These are phyloP conservation scores for Byasa hedistus DNA, from an alignment of 2,888 invertebrate genomes.

Conservation along the genomic window DNA sequence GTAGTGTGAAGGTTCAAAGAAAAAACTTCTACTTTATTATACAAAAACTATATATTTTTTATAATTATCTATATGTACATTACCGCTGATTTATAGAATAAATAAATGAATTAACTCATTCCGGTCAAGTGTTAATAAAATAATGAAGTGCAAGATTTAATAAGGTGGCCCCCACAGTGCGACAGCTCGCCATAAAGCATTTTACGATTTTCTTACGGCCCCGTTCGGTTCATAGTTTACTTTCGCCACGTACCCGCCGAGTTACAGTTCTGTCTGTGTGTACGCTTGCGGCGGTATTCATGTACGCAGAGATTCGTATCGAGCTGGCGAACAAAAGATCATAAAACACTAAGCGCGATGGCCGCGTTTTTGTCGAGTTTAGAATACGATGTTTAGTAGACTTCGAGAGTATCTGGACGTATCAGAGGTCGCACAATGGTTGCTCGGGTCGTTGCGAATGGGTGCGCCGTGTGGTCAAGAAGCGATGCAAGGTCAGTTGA, in stretches of 20 bases:
- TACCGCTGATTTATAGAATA: too few species aligned
- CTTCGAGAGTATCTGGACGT: conserved; percentile 15
- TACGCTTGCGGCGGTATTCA: conserved; percentile 4
- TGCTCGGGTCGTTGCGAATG: background rate
- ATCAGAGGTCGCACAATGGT: conserved; percentile 27
- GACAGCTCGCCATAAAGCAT: conserved; percentile 23
- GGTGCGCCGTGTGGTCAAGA: conserved; percentile 38
- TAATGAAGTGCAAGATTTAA: conserved; percentile 11
- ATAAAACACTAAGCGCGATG: conserved; percentile 21
- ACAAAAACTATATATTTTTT: too few species aligned
- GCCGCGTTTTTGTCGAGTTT: conserved; percentile 20
- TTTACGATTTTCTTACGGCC: conserved; percentile 17
- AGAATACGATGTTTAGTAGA: conserved; percentile 17
- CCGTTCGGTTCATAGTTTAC: conserved; percentile 11
- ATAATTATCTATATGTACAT: too few species aligned
- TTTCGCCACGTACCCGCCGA: conserved; percentile 1
- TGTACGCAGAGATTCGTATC: conserved; percentile 23
- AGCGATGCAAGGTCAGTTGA: conserved; percentile 41
- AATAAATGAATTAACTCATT: background rate
- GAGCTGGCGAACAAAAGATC: conserved; percentile 24
- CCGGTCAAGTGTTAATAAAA: background rate
- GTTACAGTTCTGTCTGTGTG: conserved; percentile 5
- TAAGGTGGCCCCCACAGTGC: conserved; percentile 8
- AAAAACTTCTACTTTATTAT: too few species aligned
- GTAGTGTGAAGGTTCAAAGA: too few species aligned